These are phyloP conservation scores for Nothocercus nigrocapillus DNA, from an alignment of 2,113 vertebrate genomes.

Conservation along the genomic window DNA sequence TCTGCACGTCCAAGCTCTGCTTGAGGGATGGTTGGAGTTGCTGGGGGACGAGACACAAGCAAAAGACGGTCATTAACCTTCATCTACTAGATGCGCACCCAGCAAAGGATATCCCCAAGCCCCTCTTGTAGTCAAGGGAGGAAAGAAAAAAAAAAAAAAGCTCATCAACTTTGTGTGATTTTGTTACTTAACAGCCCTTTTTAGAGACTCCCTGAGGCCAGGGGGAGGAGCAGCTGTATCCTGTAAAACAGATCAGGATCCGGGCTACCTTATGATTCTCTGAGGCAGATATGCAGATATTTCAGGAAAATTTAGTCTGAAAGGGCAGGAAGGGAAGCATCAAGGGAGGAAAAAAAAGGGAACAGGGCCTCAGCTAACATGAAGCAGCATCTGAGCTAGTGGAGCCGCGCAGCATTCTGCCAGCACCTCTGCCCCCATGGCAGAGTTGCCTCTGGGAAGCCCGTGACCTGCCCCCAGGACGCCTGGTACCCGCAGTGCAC, in stretches of 20 bases:
- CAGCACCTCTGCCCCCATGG: neutral
- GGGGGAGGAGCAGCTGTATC: neutral
- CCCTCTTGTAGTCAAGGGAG: neutral
- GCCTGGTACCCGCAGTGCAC: neutral
- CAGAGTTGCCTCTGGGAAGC: neutral
- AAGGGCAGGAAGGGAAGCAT: constrained; percentile 30
- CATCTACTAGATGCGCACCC: neutral
- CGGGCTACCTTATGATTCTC: neutral
- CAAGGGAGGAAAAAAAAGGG: constrained; percentile 4
- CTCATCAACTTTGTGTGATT: neutral
- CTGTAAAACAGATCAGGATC: constrained; percentile 42
- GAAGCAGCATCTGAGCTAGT: neutral
- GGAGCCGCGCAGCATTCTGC: rapidly evolving
- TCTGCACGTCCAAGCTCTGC: too few species aligned
- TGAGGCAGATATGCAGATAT: neutral
- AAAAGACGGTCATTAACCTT: neutral
- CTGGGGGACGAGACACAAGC: rapidly evolving
- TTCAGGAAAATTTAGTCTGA: neutral
- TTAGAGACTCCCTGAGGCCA: neutral
- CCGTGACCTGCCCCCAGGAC: neutral
- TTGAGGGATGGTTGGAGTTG: neutral
- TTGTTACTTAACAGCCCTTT: neutral
- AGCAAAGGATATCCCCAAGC: neutral
- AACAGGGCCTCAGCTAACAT: neutral
- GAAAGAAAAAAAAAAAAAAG: neutral